Percentiles rank a stretch among this genome's conserved stretches.
These are phyloP conservation scores for Coendou prehensilis DNA, from an alignment of 2,797 vertebrate species.

Conservation along the genomic window DNA sequence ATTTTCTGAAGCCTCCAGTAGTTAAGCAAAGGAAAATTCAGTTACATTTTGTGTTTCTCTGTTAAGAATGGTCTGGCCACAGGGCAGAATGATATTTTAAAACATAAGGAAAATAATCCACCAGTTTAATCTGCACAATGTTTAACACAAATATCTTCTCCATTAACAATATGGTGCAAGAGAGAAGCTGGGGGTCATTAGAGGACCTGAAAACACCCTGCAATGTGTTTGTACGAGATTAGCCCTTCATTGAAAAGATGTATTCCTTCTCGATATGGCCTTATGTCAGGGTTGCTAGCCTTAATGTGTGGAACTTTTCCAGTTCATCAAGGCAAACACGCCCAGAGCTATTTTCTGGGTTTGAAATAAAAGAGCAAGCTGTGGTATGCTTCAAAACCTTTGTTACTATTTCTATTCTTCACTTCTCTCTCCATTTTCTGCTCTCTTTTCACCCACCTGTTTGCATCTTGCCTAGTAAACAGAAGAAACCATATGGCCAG, in stretches of 20 bases:
- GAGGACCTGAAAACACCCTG: slow-evolving; percentile 60
- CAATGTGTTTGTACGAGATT: slow-evolving; percentile 83
- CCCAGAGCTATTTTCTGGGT: slow-evolving; percentile 79
- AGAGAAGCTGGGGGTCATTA: slow-evolving; percentile 72
- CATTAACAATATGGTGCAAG: slow-evolving; percentile 81
- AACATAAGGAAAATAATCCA: slow-evolving; percentile 75
- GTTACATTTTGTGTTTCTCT: slow-evolving; percentile 65
- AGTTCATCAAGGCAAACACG: slow-evolving; percentile 78
- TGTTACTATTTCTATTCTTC: slow-evolving; percentile 65
- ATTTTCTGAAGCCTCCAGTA: slow-evolving; percentile 66
- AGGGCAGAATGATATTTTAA: slow-evolving; percentile 60
- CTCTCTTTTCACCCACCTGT: slow-evolving; percentile 55
- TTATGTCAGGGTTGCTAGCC: slow-evolving; percentile 75
- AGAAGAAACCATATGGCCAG: slow-evolving; percentile 62
- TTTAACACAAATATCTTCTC: slow-evolving; percentile 76
- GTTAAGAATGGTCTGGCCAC: slow-evolving; percentile 54
- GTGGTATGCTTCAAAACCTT: slow-evolving; percentile 66
- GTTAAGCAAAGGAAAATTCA: slow-evolving; percentile 59
- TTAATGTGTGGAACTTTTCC: slow-evolving; percentile 80
- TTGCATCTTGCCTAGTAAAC: slow-evolving; percentile 65
- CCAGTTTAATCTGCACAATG: slow-evolving; percentile 69
- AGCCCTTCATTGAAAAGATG: slow-evolving; percentile 68
- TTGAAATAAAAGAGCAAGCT: slow-evolving; percentile 79
- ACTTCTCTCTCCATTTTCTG: slow-evolving; percentile 67
- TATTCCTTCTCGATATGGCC: slow-evolving; percentile 55